phyloP scores from a whole-genome alignment of 2,797 vertebrate species.

The Aeoliscus strigatus region DNA sequence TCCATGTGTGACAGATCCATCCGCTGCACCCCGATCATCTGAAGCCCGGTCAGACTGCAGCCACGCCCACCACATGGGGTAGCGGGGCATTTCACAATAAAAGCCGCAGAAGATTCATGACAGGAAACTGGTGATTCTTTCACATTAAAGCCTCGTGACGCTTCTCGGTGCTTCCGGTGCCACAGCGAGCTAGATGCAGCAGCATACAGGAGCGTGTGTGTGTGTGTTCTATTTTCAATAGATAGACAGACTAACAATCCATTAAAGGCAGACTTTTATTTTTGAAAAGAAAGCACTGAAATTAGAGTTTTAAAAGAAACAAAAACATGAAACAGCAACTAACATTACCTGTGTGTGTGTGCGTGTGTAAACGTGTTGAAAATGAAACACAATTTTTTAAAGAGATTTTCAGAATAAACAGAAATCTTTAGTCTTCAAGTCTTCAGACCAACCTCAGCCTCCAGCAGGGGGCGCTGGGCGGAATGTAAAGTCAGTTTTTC shows the following conservation, averaged over 20 bases:
- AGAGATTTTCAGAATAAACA: neutral
- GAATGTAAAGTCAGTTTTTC: neutral
- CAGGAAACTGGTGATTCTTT: neutral
- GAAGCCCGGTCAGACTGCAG: neutral
- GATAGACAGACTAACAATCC: slow-evolving; percentile 14
- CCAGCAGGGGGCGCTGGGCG: too few relatives aligned
- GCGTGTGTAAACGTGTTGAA: neutral
- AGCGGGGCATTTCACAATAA: neutral
- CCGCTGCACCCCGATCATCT: neutral
- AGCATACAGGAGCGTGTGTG: too few relatives aligned
- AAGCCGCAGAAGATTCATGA: neutral
- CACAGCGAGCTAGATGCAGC: too few relatives aligned
- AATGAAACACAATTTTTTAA: too few relatives aligned
- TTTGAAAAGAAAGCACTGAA: slow-evolving; percentile 35
- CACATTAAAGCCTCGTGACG: neutral
- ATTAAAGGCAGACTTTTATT: slow-evolving; percentile 61
- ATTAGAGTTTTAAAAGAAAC: slow-evolving; percentile 61
- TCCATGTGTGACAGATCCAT: neutral
- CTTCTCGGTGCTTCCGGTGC: too few relatives aligned
- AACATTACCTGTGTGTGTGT: slow-evolving; percentile 4
- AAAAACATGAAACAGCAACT: neutral
- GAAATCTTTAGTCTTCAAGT: neutral
- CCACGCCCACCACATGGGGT: slow-evolving; percentile 1
- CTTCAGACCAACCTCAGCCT: too few relatives aligned
- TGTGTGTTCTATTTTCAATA: too few relatives aligned